phyloP scores from a whole-genome alignment of 2,797 vertebrate species.

The Eulemur rubriventer region DNA sequence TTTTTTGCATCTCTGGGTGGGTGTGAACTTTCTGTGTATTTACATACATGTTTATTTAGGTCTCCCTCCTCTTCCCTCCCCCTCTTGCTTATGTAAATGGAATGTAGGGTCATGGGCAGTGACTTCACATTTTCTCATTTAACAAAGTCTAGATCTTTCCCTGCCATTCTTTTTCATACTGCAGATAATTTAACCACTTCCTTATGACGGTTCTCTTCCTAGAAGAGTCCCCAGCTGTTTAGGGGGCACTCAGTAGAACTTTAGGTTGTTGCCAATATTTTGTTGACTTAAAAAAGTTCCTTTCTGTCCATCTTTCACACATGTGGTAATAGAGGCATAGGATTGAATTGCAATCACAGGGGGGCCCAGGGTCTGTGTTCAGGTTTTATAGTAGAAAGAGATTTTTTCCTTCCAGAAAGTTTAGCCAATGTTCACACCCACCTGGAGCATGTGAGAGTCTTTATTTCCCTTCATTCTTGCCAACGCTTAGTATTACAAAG shows the following conservation, averaged over 20 bases:
- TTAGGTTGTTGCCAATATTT: conserved; percentile 6
- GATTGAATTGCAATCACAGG: not conserved
- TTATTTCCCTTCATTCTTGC: not conserved
- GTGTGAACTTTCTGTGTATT: not conserved
- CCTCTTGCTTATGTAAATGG: not conserved
- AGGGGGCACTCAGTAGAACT: not conserved
- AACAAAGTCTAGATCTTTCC: not conserved
- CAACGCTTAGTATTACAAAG: not conserved
- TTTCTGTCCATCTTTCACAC: not conserved
- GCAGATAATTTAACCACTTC: not conserved
- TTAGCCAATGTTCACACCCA: not conserved
- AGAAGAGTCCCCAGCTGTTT: not conserved
- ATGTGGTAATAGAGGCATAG: not conserved
- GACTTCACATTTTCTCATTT: not conserved
- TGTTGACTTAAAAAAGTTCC: not conserved
- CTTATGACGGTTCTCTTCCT: not conserved
- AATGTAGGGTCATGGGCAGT: not conserved
- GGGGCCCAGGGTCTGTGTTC: not conserved
- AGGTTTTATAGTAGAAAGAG: conserved; percentile 13
- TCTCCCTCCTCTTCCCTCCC: accelerated
- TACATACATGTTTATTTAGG: not conserved
- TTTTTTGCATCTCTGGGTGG: not conserved
- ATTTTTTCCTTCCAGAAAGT: not conserved
- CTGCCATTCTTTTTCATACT: not conserved
- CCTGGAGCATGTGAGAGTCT: not conserved